phyloP scores from a whole-genome alignment of 2,888 invertebrate species.

The Agrochola macilenta region DNA sequence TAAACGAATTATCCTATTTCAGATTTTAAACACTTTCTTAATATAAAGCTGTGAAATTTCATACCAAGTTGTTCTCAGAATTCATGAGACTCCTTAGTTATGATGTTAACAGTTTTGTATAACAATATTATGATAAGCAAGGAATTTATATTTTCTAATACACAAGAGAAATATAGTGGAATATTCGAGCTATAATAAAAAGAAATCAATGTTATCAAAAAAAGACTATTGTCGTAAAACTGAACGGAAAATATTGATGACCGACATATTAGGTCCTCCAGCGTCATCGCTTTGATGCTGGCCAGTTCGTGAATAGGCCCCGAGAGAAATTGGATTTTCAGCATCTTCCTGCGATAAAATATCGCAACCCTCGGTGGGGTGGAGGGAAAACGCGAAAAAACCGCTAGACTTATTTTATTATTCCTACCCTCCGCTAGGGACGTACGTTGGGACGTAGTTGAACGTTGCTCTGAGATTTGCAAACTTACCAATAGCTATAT shows the following conservation, averaged over 20 bases:
- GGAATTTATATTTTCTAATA: conserved; percentile 39
- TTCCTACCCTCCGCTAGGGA: conserved; percentile 63
- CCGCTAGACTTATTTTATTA: conserved; percentile 64
- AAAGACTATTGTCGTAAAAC: conserved; percentile 64
- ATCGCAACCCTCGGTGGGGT: conserved; percentile 42
- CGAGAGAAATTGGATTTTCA: conserved; percentile 74
- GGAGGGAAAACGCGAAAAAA: conserved; percentile 55
- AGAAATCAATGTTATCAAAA: conserved; percentile 66
- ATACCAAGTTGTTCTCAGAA: conserved; percentile 25
- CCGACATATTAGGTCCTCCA: conserved; percentile 63
- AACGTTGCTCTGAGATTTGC: conserved; percentile 52
- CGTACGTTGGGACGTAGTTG: conserved; percentile 43
- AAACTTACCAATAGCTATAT: conserved; percentile 46
- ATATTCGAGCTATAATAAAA: conserved; percentile 62
- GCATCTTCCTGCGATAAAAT: conserved; percentile 61
- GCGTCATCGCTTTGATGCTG: conserved; percentile 62
- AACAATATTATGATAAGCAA: conserved; percentile 21
- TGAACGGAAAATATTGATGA: conserved; percentile 70
- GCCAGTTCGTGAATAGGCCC: conserved; percentile 71
- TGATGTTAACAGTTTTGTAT: conserved; percentile 18
- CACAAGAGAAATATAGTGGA: conserved; percentile 28
- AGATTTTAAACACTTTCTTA: conserved; percentile 27
- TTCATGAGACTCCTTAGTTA: conserved; percentile 10
- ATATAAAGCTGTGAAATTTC: conserved; percentile 27
- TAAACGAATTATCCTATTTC: conserved; percentile 24